Evolutionary conservation across 2,888 invertebrate genomes (phyloP), one percentile per base, ranked within the genome.

Genomic region (Nineta flava): DNA sequence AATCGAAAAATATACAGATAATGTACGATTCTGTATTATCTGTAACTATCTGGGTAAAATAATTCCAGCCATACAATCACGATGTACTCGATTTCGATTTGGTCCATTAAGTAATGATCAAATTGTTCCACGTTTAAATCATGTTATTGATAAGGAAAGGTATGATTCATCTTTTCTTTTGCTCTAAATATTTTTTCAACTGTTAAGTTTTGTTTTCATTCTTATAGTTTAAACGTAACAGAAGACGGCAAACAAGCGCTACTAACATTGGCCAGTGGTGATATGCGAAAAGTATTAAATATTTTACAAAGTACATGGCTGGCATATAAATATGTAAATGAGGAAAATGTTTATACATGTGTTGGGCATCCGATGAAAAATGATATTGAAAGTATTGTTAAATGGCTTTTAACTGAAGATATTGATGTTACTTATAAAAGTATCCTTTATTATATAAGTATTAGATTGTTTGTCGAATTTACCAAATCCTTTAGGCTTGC

Each of bases 1-100:
- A 58, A 96, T 99, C 62, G 99, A 99, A 68, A 99, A 99, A 67
- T 99, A 93, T 65, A 97, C 99, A 10, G 95, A 96, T 56, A 99
- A 97, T 67, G 92, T 95, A 3, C 75, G 99, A 9, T 99, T 99
- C 68, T 99, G 99, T 66, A 85, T 99, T 52, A 99, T 99, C 61
- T 96, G 97, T 70, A 99, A 99, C 69, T 99, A 99, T 69, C 70
- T 99, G 57, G 90, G 93, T 58, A 97, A 97, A 74, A 96, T 99
- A 53, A 99, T 96, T 59, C 99, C 99, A 13, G 97, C 99, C 4
- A 73, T 99, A 49, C 99, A 99, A 69, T 99, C 97, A 12, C 77
- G 99, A 58, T 99, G 97, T 67, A 99, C 96, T 0, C 77, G 94
- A 51, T 97, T 97, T 64, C 77, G 96, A 42, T 97, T 97, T 69